Conservation (phyloP, 2,113 vertebrate genomes). For the Octodon degus region DNA sequence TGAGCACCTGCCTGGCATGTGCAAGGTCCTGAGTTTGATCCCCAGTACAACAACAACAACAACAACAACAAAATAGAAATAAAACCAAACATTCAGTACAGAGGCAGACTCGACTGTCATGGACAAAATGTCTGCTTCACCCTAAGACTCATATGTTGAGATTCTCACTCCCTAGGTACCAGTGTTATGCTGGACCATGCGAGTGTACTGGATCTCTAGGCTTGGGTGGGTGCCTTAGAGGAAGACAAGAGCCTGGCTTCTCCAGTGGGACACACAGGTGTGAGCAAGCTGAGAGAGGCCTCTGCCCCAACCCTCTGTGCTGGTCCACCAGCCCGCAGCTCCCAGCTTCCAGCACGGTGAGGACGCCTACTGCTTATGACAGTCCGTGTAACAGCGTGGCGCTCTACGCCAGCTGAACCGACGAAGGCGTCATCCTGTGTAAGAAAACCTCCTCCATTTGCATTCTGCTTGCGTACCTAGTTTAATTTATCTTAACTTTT, state of each 20-base stretch:
- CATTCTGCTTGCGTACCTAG: not conserved
- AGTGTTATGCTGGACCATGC: not conserved
- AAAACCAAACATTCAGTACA: not conserved
- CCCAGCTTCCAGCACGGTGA: not conserved
- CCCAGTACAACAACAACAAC: too few relatives aligned
- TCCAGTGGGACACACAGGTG: not conserved
- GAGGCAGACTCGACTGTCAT: not conserved
- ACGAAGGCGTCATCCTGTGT: not conserved
- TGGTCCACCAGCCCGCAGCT: not conserved
- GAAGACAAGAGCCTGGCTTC: not conserved
- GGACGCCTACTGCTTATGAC: not conserved
- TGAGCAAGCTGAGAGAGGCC: not conserved
- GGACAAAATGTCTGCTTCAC: not conserved
- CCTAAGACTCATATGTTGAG: not conserved
- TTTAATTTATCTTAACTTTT: not conserved
- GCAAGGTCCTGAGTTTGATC: too few relatives aligned
- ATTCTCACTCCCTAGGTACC: not conserved
- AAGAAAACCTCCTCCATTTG: not conserved
- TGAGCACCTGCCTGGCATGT: too few relatives aligned
- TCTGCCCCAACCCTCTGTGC: not conserved
- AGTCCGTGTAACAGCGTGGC: too few relatives aligned
- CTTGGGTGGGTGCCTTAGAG: not conserved
- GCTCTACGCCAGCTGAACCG: not conserved
- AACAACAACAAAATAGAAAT: too few relatives aligned
- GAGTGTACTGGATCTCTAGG: not conserved